phyloP scores from a whole-genome alignment of 2,888 invertebrate genomes.

The Dryobotodes eremita region DNA sequence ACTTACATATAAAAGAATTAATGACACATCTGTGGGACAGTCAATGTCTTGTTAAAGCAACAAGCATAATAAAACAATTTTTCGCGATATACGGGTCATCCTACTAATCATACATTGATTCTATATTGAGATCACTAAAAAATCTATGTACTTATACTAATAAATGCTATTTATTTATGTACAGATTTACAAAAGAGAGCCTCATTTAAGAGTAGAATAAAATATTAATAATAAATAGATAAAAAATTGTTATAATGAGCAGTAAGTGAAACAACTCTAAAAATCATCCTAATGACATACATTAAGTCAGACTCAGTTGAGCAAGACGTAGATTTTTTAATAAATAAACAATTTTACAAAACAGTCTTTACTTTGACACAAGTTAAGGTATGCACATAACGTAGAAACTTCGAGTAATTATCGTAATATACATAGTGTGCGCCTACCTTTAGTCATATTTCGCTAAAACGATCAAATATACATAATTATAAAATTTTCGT shows the following conservation, averaged over 20 bases:
- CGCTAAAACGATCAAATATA: constrained; percentile 45
- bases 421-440: constrained; percentile 29
- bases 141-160: constrained; percentile 67
- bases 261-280: constrained; percentile 35
- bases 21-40: neutral
- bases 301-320: constrained; percentile 58
- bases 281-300: constrained; percentile 53
- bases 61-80: constrained; percentile 5
- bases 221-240: constrained; percentile 41
- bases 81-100: constrained; percentile 15
- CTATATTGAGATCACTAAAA: constrained; percentile 72
- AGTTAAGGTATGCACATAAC: constrained; percentile 5
- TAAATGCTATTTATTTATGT: constrained; percentile 72
- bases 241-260: constrained; percentile 52
- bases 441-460: constrained; percentile 20
- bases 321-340: constrained; percentile 53
- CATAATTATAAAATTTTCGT: constrained; percentile 42
- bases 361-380: constrained; percentile 56
- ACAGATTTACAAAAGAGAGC: constrained; percentile 69
- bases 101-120: constrained; percentile 49
- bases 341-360: constrained; percentile 42
- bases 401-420: neutral
- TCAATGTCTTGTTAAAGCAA: neutral
- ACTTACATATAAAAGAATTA: constrained; percentile 28
- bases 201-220: constrained; percentile 38